A percentile compares a stretch with the other conserved stretches of the same genome.
phyloP scores from a whole-genome alignment of 2,113 vertebrate genomes.

The Taxidea taxus region DNA sequence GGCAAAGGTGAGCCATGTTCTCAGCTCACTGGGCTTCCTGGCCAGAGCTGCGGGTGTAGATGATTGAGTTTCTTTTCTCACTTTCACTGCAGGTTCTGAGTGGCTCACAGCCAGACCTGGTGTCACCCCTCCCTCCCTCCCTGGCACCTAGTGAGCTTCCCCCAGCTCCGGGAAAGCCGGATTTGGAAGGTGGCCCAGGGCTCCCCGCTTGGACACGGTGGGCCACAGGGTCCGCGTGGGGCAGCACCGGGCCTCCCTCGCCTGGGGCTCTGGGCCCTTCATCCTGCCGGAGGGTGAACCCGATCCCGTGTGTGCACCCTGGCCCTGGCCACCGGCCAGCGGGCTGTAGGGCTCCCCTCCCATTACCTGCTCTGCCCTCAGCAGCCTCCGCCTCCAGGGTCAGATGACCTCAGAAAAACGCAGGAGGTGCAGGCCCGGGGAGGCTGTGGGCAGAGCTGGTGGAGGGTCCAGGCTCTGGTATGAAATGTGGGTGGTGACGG shows the following conservation, averaged over 20 bases:
- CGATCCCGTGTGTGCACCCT: accelerated
- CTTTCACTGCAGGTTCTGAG: not conserved
- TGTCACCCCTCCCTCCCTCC: not conserved
- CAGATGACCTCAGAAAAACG: not conserved
- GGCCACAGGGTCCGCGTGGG: accelerated
- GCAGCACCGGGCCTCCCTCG: not conserved
- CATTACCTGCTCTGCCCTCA: accelerated
- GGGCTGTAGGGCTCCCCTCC: not conserved
- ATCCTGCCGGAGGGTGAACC: not conserved
- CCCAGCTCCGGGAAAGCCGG: not conserved
- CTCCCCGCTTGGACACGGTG: accelerated
- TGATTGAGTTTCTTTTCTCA: not conserved
- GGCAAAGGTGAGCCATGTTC: accelerated
- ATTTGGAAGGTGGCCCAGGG: not conserved
- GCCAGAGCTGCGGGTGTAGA: not conserved
- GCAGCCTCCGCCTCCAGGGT: not conserved
- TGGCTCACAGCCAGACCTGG: no score
- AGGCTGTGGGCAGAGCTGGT: not conserved
- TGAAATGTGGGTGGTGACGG: not conserved
- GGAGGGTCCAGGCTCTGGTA: no score
- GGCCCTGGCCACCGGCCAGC: not conserved
- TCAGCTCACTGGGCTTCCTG: accelerated
- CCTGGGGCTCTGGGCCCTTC: no score
- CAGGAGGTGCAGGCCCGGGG: accelerated
- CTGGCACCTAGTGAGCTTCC: not conserved